Percentiles rank a stretch among this genome's conserved stretches.
Conservation (phyloP, 2,888 invertebrate species). For the Tridacna crocea region DNA sequence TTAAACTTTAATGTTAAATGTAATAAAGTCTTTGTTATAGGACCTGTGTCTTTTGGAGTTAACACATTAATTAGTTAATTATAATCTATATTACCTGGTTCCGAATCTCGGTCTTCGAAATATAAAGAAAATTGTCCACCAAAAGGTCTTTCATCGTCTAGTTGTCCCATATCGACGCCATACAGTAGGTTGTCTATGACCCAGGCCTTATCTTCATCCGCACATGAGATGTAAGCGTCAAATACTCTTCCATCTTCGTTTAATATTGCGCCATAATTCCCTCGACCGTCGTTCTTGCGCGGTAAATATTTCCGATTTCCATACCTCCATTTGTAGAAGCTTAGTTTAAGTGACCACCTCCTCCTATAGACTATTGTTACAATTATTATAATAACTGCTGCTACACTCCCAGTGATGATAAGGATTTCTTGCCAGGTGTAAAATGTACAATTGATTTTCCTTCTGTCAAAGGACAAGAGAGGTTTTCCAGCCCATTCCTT, state of each 20-base stretch:
- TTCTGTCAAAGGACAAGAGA: constrained; percentile 65
- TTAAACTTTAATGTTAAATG: too few species aligned
- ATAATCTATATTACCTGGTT: constrained; percentile 39
- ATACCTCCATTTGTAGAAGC: constrained; percentile 35
- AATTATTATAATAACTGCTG: constrained; percentile 48
- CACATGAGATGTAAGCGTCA: constrained; percentile 64
- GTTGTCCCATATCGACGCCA: constrained; percentile 61
- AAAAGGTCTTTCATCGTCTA: constrained; percentile 41
- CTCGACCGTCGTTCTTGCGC: constrained; percentile 31
- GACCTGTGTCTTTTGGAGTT: too few species aligned
- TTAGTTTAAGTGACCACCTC: constrained; percentile 60
- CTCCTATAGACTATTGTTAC: constrained; percentile 47
- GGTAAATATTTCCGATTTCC: not conserved
- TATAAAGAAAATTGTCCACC: constrained; percentile 66
- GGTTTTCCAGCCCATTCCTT: constrained; percentile 63
- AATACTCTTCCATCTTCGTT: constrained; percentile 25
- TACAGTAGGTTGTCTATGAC: constrained; percentile 62
- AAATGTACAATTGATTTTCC: constrained; percentile 68
- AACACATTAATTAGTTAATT: too few species aligned
- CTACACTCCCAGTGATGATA: constrained; percentile 32
- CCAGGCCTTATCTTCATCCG: constrained; percentile 67
- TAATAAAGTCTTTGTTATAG: too few species aligned
- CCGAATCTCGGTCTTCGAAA: constrained; percentile 54
- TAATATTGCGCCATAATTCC: constrained; percentile 52
- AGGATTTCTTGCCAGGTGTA: constrained; percentile 61